Evolutionary conservation across 2,888 invertebrate genomes (phyloP).

Genomic region (Danaus chrysippus): DNA sequence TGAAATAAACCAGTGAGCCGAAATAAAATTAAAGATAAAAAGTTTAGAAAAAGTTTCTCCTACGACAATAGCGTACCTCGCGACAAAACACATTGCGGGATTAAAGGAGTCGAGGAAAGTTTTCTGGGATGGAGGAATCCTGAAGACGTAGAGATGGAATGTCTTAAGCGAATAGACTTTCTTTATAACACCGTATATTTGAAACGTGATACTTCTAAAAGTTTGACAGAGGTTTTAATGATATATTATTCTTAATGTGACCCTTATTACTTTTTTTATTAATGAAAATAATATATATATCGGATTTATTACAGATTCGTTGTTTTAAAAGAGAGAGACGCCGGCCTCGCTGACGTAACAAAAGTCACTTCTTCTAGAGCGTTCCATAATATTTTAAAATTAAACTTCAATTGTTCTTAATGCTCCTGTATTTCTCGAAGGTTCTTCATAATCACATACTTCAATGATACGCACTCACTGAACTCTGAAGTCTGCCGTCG

Average conservation of each 20-base stretch:
- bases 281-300: background rate
- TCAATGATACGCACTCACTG: too few relatives aligned
- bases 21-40: constrained; percentile 71
- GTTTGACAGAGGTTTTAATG: constrained; percentile 10
- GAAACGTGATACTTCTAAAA: constrained; percentile 18
- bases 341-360: too few relatives aligned
- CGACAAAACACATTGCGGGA: constrained; percentile 75
- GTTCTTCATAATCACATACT: too few relatives aligned
- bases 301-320: too few relatives aligned
- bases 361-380: too few relatives aligned
- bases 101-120: constrained; percentile 54
- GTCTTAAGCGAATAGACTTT: constrained; percentile 34
- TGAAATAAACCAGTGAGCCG: constrained; percentile 51
- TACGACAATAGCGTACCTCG: constrained; percentile 63
- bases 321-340: too few relatives aligned
- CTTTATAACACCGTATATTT: constrained; percentile 20
- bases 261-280: background rate
- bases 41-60: constrained; percentile 53
- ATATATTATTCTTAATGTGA: background rate
- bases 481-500: too few relatives aligned
- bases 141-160: constrained; percentile 40
- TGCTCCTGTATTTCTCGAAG: too few relatives aligned
- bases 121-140: constrained; percentile 30
- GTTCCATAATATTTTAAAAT: too few relatives aligned
- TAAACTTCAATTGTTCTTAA: too few relatives aligned